A percentile compares a stretch with the other conserved stretches of the same genome.
Conservation (phyloP, 2,797 vertebrate genomes). For the Adelosebastes latens region DNA sequence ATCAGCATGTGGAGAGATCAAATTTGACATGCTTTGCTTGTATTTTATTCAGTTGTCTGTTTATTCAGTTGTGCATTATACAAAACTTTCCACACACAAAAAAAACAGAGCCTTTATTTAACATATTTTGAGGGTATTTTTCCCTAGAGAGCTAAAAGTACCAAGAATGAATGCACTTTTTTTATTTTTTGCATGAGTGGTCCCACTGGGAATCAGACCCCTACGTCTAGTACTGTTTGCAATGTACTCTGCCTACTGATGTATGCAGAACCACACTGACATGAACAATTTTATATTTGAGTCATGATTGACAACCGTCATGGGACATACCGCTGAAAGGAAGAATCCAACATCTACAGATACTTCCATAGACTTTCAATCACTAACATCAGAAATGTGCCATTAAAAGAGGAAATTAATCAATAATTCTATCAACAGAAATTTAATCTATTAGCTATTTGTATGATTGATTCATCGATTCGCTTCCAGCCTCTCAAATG, state of each 20-base stretch:
- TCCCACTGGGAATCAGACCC: conserved; percentile 46
- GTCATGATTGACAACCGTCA: conserved; percentile 32
- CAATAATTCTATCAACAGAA: background rate
- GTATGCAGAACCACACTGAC: conserved; percentile 36
- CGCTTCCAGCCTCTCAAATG: background rate
- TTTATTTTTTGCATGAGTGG: conserved; percentile 31
- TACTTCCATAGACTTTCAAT: background rate
- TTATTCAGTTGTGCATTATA: conserved; percentile 18
- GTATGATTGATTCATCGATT: background rate
- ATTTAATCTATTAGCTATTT: background rate
- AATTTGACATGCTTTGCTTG: conserved; percentile 2
- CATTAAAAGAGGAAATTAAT: background rate
- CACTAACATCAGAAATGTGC: background rate
- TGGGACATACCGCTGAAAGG: background rate
- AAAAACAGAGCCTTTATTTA: conserved; percentile 17
- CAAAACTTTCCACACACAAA: background rate
- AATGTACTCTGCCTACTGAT: conserved; percentile 35
- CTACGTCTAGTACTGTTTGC: conserved; percentile 15
- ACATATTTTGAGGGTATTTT: conserved; percentile 28
- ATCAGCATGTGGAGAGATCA: background rate
- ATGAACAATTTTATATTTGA: conserved; percentile 26
- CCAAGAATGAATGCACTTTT: conserved; percentile 31
- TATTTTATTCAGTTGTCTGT: conserved; percentile 22
- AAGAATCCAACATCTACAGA: background rate
- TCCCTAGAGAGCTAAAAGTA: conserved; percentile 20